Evolutionary conservation across 2,888 invertebrate species (phyloP), one percentile per base, ranked within the genome.

Genomic region (Neoitamus cyanurus): DNA sequence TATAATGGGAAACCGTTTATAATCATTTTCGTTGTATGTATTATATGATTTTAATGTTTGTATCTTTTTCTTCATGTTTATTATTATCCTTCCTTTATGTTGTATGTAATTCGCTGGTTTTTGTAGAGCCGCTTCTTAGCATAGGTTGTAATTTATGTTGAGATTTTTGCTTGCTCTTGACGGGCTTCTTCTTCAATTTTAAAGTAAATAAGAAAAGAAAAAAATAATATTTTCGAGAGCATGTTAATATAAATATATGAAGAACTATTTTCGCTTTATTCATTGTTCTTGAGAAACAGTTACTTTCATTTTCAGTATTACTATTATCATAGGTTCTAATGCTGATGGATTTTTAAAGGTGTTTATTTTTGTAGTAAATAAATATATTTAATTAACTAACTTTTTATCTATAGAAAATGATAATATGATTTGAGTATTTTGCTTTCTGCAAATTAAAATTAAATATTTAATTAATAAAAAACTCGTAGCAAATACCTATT

Each of bases 1-100:
- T 86, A 84, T 86, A 86, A 85, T 84, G 84, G 84, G 78, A 34
- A 84, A 70, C 34, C 69, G 75, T 77, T 77, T 31, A 58, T 15
- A 42, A 83, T 46, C 5, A 36, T 28, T 34, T 69, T 69, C 15
- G 37, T 58, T 84, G 25, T 84, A 31, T 6, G 34, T 25, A 20
- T 73, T 34, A 31, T 36, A 34, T 80, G n/a, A 37, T 58, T 48
- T 48, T 68, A 48, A 31, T 68, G 48, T 25, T 34, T 34, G 34
- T 58, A 58, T 58, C 25, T 58, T 58, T 58, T 58, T 58, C 20
- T 68, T 25, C 11, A 78, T 28, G 13, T 83, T 70, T 70, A 28
- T 48, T 30, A 30, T 34, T 30, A n/a, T 78, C 42, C 69, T 75
- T 46, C 13, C 48, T 80, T 80, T 70, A 20, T 75, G 58, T 48